phyloP scores from a whole-genome alignment of 2,797 vertebrate genomes.

The Lagodon rhomboides region DNA sequence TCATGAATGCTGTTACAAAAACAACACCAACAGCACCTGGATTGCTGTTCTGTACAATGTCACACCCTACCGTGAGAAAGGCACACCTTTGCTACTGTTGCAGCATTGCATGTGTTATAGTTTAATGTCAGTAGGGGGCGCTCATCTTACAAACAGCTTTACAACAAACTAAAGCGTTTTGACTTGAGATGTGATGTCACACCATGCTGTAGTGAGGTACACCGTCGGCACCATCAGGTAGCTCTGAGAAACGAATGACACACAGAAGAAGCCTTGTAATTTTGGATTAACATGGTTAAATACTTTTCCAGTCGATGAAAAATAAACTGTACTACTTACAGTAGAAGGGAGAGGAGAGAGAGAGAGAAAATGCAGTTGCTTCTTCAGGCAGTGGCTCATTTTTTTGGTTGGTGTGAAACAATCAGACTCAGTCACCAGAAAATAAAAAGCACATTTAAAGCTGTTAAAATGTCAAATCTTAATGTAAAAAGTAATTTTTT shows the following conservation, averaged over 20 bases:
- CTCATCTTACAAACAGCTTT: constrained; percentile 4
- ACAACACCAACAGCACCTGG: constrained; percentile 19
- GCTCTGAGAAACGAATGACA: not conserved
- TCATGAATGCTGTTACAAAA: constrained; percentile 31
- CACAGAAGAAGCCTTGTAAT: not conserved
- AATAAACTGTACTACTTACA: not conserved
- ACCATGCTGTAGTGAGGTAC: not conserved
- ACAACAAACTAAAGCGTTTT: not conserved
- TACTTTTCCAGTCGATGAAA: not conserved
- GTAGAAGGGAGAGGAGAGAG: too few species aligned
- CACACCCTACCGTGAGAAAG: not conserved
- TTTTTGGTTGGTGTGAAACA: not conserved
- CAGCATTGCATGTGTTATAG: not conserved
- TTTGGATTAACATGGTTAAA: not conserved
- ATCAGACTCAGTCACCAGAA: not conserved
- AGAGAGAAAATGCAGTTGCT: not conserved
- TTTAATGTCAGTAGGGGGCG: constrained; percentile 1
- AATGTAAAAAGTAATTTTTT: not conserved
- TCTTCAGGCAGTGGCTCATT: not conserved
- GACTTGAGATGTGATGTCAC: not conserved
- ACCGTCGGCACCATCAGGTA: not conserved
- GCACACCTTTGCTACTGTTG: not conserved
- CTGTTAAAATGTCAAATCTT: not conserved
- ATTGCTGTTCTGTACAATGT: constrained; percentile 2
- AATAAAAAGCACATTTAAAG: constrained; percentile 2